Evolutionary conservation across 2,888 invertebrate species (phyloP).

Genomic region (Calliphora vomitoria): DNA sequence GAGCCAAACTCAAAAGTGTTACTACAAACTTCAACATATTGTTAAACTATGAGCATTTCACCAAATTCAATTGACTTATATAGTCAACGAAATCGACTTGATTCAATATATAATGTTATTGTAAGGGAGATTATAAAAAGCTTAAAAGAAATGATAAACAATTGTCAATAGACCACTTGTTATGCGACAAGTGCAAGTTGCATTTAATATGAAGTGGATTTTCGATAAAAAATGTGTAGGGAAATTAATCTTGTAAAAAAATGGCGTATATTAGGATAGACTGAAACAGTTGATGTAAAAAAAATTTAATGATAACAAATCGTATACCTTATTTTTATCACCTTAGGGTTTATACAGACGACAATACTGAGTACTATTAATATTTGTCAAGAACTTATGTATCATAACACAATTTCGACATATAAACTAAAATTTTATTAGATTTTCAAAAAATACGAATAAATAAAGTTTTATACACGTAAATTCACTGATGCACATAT

Average conservation of each 20-base stretch:
- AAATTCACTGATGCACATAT: no score
- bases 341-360: no score
- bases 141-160: not conserved
- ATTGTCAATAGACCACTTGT: not conserved
- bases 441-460: no score
- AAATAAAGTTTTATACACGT: no score
- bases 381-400: no score
- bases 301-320: no score
- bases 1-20: slow-evolving; percentile 52
- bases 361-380: no score
- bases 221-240: not conserved
- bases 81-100: not conserved
- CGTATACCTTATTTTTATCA: no score
- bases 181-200: not conserved
- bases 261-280: no score
- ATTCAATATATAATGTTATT: not conserved
- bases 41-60: not conserved
- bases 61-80: slow-evolving; percentile 14
- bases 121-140: not conserved
- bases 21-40: slow-evolving; percentile 84
- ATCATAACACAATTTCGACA: no score
- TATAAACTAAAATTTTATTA: no score
- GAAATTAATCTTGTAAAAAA: not conserved
- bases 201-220: not conserved
- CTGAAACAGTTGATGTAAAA: no score